Base-by-base conservation (phyloP, 2,797 vertebrate genomes). In the Melanotaenia maccullochi region DNA sequence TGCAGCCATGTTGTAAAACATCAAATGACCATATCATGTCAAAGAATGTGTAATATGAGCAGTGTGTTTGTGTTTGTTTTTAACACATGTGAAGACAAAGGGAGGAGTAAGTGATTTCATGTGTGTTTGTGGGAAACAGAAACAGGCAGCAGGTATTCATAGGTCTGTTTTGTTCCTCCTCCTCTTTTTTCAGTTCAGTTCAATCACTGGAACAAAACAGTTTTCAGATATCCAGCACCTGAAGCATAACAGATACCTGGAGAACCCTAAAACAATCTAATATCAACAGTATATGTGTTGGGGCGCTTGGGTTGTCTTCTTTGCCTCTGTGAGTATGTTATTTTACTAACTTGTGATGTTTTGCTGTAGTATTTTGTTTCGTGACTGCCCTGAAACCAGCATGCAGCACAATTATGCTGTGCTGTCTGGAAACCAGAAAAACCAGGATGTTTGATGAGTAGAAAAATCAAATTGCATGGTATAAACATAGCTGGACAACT, bases 111-210 rank as follows among this genome's bases (percentile, higher is more conserved):
- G 65, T 9, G 36, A 42, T 14, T 56, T 58, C 56, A 9, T 6
- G 36, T 24, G 16, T 67, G 30, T 79, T 35, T 66, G 60, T 58
- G 36, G 5, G 12, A 30, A 60, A 73, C 35, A 73, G 68, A 56
- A 66, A 42, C 8, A 62, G 78, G 57, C 75, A 87, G 82, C 75
- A 87, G 83, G 80, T 85, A 86, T 76, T 89, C 69, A 76, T 61
- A 71, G 75, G 71, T 86, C 42, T 86, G 24, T 49, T 87, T 87
- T 89, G 82, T 82, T 83, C 85, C 67, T 61, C 71, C 72, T n/a
- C 12, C 12, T 25, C 13, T 52, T 70, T 70, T 75, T 81, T 84
- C 69, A 87, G 75, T 1, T 42, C 65, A 58, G 65, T 83, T 75
- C 36, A 52, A 61, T 67, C 61, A 70, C 59, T 75, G 68, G 71